Percentiles rank a stretch among this genome's conserved stretches.
Evolutionary conservation across 1,140 invertebrate species (phyloP).

Genomic region (Amphibalanus amphitrite): DNA sequence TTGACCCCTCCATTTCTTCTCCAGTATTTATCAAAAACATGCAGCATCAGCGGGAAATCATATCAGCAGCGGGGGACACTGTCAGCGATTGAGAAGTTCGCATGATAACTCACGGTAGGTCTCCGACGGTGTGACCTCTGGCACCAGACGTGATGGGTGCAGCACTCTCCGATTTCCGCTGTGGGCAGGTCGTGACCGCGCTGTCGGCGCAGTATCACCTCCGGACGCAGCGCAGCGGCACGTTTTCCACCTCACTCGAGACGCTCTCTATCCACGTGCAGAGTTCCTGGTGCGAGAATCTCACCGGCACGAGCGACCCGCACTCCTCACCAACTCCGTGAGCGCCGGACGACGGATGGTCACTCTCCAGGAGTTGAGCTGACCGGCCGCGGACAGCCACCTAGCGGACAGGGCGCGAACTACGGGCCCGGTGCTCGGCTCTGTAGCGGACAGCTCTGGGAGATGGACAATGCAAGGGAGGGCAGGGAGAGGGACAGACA

Average conservation of each 20-base stretch:
- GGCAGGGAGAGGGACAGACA: too few relatives aligned
- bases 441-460: not conserved
- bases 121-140: too few relatives aligned
- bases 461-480: too few relatives aligned
- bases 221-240: not conserved
- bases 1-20: too few relatives aligned
- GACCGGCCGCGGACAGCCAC: not conserved
- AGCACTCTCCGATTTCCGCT: too few relatives aligned
- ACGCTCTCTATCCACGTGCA: not conserved
- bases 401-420: not conserved
- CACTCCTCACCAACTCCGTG: too few relatives aligned
- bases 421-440: not conserved
- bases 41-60: too few relatives aligned
- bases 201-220: not conserved
- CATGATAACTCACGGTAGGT: too few relatives aligned
- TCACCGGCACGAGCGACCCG: not conserved
- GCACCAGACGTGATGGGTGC: too few relatives aligned
- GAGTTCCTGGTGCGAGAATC: not conserved
- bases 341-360: not conserved
- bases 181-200: not conserved
- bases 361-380: not conserved
- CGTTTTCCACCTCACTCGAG: not conserved
- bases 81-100: too few relatives aligned
- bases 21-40: too few relatives aligned
- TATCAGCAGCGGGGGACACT: too few relatives aligned